Base-by-base conservation (phyloP, 2,888 invertebrate genomes). In the Panopea generosa region DNA sequence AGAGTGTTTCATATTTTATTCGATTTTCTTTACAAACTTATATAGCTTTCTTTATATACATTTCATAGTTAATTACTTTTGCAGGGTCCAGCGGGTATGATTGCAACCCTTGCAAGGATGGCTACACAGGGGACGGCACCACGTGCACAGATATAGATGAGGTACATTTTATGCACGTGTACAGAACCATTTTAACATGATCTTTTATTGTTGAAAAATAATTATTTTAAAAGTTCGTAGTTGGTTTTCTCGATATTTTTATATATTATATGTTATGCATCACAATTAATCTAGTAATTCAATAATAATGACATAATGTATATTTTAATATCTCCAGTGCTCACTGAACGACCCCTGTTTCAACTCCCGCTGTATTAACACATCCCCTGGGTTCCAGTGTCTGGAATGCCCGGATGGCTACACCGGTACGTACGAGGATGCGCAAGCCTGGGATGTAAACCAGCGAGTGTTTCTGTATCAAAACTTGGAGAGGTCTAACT, bases 71-170 rank as follows among this genome's bases (percentile, higher is more conserved):
- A n/a, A n/a, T n/a, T n/a, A n/a, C n/a, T n/a, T n/a, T 45, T 45
- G 9, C 59, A 76, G 77, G 77, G 18, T 71, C 56, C 49, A 83
- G 84, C 16, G 61, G 69, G 3, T 69, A 74, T 53, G 82, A 52
- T 0, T 90, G 90, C 79, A 76, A 73, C 1, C 57, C 76, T 0
- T 90, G 90, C 72, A 86, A 84, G 2, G 49, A 74, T 0, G 90
- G 90, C 0, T 87, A 83, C 56, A 57, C 38, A 9, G 90, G 89
- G 0, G 84, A 88, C 62, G 90, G 90, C 2, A 66, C 72, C 20
- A 82, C 82, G 1, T 90, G 90, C 78, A 69, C 84, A 6, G 90
- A 90, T 75, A 77, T 88, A 38, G 83, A 90, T 77, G 90, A 90
- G 86, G 90, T 89, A n/a, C n/a, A n/a, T n/a, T n/a, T n/a, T n/a